phyloP scores from a whole-genome alignment of 2,797 vertebrate species.

The Setipinna tenuifilis region DNA sequence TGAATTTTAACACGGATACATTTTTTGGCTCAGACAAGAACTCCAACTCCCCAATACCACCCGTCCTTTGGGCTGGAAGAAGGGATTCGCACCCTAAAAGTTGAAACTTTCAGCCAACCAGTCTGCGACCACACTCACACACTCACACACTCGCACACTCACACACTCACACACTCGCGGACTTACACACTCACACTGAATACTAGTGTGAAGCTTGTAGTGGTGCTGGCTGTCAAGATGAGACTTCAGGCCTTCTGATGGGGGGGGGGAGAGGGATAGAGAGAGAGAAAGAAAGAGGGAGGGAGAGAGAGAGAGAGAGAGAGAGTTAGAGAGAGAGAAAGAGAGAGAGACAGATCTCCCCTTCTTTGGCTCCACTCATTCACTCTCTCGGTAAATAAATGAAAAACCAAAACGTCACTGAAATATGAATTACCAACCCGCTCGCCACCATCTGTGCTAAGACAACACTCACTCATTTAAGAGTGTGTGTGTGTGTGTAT shows the following conservation, averaged over 20 bases:
- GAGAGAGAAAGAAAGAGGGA: no score
- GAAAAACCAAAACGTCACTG: conserved; percentile 52
- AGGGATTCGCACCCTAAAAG: conserved; percentile 30
- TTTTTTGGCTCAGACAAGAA: neutral
- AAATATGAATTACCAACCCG: conserved; percentile 77
- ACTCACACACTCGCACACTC: neutral
- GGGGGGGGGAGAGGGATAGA: conserved; percentile 50
- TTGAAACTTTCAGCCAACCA: conserved; percentile 36
- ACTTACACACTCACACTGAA: neutral
- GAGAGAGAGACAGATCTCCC: conserved; percentile 21
- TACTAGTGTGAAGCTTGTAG: conserved; percentile 54
- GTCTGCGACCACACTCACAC: neutral
- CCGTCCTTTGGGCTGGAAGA: neutral
- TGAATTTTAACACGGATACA: neutral
- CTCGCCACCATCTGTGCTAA: conserved; percentile 75
- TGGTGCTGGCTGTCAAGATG: conserved; percentile 54
- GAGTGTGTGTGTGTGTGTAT: no score
- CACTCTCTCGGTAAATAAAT: conserved; percentile 45
- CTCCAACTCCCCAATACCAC: neutral
- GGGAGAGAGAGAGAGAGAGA: no score
- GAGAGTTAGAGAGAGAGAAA: no score
- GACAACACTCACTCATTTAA: conserved; percentile 73
- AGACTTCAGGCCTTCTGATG: conserved; percentile 55
- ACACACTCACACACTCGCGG: no score
- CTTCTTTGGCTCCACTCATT: conserved; percentile 59